Conservation (phyloP, 2,113 vertebrate species). For the Spea bombifrons region DNA sequence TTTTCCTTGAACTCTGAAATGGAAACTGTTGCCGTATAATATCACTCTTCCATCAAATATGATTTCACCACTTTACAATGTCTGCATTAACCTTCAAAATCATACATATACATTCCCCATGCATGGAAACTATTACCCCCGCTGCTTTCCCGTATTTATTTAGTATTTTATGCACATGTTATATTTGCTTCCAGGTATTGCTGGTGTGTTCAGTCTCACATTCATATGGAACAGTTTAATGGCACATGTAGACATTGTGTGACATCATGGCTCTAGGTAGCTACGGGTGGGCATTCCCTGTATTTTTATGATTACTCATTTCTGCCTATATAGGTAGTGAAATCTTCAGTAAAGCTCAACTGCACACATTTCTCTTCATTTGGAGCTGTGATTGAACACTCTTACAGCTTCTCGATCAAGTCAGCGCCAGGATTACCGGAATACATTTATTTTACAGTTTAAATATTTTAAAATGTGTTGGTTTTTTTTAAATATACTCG, state of each 20-base stretch:
- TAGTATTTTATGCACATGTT: constrained; percentile 5
- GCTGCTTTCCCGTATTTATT: constrained; percentile 13
- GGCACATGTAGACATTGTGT: constrained; percentile 8
- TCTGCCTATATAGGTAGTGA: not conserved
- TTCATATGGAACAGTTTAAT: constrained; percentile 33
- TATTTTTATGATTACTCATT: not conserved
- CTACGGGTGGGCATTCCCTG: constrained; percentile 13
- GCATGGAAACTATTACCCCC: constrained; percentile 4
- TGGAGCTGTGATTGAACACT: too few species aligned
- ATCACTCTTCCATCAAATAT: constrained; percentile 23
- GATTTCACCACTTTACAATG: constrained; percentile 29
- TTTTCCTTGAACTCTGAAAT: not conserved
- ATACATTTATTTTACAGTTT: too few species aligned
- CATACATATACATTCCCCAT: constrained; percentile 21
- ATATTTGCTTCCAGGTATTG: constrained; percentile 17
- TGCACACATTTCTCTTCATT: too few species aligned
- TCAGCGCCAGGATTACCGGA: too few species aligned
- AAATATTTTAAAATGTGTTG: too few species aligned
- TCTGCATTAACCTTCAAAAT: constrained; percentile 38
- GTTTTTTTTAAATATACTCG: too few species aligned
- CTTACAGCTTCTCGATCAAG: too few species aligned
- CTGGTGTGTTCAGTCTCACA: not conserved
- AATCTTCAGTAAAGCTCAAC: not conserved
- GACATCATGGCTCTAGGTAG: constrained; percentile 26
- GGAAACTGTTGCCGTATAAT: constrained; percentile 4